These are phyloP conservation scores for Meles meles DNA, from an alignment of 2,113 vertebrate species.

Conservation along the genomic window DNA sequence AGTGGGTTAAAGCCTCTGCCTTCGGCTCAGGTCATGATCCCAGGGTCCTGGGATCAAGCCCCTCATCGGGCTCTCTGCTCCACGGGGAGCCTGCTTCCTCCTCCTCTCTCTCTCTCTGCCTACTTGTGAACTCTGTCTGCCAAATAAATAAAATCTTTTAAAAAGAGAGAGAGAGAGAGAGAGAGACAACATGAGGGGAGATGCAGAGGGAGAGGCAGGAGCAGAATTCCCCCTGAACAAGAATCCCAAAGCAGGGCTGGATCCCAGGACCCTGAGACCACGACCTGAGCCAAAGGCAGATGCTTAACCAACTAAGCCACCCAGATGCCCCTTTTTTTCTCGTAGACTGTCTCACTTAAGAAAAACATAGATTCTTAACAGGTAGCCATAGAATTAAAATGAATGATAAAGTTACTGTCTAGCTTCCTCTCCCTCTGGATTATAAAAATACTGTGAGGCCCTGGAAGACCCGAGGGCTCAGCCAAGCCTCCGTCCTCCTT, in stretches of 20 bases:
- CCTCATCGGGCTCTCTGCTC: too few relatives aligned
- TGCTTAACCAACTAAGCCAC: not conserved
- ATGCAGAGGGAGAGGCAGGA: too few relatives aligned
- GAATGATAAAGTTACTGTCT: not conserved
- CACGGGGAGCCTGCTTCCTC: too few relatives aligned
- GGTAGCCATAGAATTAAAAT: not conserved
- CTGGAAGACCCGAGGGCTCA: not conserved
- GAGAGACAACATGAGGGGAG: too few relatives aligned
- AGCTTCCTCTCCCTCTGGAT: not conserved
- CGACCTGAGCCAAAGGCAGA: not conserved
- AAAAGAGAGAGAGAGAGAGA: too few relatives aligned
- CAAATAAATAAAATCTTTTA: too few relatives aligned
- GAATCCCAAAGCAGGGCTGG: not conserved
- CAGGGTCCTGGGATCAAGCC: too few relatives aligned
- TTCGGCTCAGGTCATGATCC: too few relatives aligned
- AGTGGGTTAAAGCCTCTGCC: too few relatives aligned
- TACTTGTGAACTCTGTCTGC: too few relatives aligned
- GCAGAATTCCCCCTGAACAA: too few relatives aligned
- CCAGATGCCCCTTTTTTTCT: not conserved
- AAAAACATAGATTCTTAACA: not conserved
- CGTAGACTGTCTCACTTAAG: not conserved
- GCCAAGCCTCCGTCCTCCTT: not conserved
- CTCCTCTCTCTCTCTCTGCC: too few relatives aligned
- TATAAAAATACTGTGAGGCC: not conserved
- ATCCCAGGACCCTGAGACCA: not conserved